Base-by-base conservation (phyloP, 2,113 vertebrate species). In the Syngnathus floridae region DNA sequence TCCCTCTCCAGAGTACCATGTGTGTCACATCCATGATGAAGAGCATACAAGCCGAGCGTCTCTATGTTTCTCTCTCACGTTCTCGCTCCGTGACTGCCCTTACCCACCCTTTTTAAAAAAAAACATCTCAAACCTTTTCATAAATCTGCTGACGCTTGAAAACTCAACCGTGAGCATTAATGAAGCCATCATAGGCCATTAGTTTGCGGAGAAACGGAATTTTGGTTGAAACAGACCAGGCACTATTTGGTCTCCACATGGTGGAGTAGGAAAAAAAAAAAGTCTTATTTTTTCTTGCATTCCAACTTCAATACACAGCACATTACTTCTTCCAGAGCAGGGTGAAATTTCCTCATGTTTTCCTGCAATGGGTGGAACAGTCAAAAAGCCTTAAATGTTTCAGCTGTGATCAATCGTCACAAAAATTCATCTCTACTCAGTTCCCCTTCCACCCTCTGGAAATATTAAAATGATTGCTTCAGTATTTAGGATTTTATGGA, bases 91-190 rank as follows among this genome's bases (percentile, higher is more conserved):
- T 3, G 48, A 26, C 55, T 45, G 26, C 43, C 10, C 36, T 3
- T 13, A 37, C 49, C 13, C 16, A 5, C 6, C 8, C 9, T 49
- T 10, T 45, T n/a, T n/a, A 78, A 70, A 73, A n/a, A 55, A 67
- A 66, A 74, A 51, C 10, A n/a, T 22, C 38, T 21, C 8, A 86
- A 83, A 74, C 75, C 76, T 80, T 83, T 80, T 71, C 77, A 74
- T 88, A 88, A 90, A 88, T 90, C 81, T 82, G 19, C 45, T 13
- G 81, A 74, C 66, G 77, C 78, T 75, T 85, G 74, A 76, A 79
- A 86, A 87, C 84, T 79, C 75, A 76, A 77, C 84, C 80, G 74
- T 84, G 87, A 88, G 75, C 85, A 87, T 84, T 88, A 88, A 84
- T 51, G 72, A 84, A 87, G 80, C 79, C 59, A 83, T 87, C 73